Base-by-base conservation (phyloP, 2,888 invertebrate species). In the Deladenus siricidicola region DNA sequence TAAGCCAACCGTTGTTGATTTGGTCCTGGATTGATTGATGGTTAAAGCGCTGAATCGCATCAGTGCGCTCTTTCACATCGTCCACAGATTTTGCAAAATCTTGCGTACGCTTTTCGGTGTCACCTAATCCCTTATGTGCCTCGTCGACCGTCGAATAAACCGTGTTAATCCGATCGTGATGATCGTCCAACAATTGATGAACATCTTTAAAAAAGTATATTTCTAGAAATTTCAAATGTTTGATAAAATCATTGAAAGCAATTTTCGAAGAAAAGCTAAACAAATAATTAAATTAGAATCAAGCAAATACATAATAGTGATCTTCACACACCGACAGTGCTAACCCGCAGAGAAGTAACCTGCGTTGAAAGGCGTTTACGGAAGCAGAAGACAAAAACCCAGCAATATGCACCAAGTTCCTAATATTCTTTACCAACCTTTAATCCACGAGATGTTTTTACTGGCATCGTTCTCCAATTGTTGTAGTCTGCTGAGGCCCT, bases 81-180 rank as follows among this genome's bases (percentile, higher is more conserved):
- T 58, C 54, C 14, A 69, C 70, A n/a, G 62, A 61, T 10, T 70
- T 61, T 23, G 59, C 60, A 24, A 70, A 63, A 30, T 71, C 61
- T 24, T 68, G 61, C 19, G 64, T 50, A 4, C 24, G 43, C 28
- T 57, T 26, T 14, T 69, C 50, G 6, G 57, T 53, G 28, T 52
- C 58, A 42, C 53, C 54, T 6, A 63, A 50, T 29, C 45, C 53
- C 19, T 43, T 30, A 2, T 65, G 51, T 4, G 70, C 60, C 6
- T 53, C 57, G 17, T 69, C 63, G 4, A 70, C 62, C 6, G 54
- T 60, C 17, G 60, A 2, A 28, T 59, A 48, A 28, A 64, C 62
- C 21, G 56, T 58, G 60, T 66, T 62, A 30, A 69, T 63, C 56
- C 59, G 72, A 57, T 75, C 76, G 59, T 76, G 68, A 34, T 74